Evolutionary conservation across 2,888 invertebrate species (phyloP).

Genomic region (Oasisia sp.): DNA sequence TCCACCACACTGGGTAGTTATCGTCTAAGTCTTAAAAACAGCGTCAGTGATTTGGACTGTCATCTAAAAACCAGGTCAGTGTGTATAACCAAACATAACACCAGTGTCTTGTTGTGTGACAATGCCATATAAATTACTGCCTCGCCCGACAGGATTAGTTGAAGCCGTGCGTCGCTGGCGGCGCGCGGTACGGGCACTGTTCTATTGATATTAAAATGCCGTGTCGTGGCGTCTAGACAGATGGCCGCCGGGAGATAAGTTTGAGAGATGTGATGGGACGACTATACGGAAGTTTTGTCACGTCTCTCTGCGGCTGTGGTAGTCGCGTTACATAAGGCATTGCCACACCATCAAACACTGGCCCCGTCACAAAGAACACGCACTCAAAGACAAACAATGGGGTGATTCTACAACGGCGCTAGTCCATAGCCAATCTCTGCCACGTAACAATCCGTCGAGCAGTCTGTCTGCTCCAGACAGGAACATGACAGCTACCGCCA

Average conservation of each 20-base stretch:
- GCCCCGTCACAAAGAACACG: not conserved
- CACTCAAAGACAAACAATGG: not conserved
- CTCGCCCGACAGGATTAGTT: not conserved
- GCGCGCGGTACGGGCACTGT: not conserved
- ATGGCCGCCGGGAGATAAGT: not conserved
- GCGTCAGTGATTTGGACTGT: not conserved
- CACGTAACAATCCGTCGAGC: not conserved
- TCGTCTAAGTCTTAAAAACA: not conserved
- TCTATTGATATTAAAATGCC: not conserved
- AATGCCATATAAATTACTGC: not conserved
- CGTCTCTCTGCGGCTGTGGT: not conserved
- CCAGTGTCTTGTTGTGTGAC: not conserved
- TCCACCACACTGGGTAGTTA: not conserved
- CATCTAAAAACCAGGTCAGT: not conserved
- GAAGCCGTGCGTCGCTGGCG: not conserved
- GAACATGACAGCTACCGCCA: not conserved
- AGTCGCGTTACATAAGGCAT: not conserved
- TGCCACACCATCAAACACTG: not conserved
- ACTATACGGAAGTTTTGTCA: not conserved
- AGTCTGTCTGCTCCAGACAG: not conserved
- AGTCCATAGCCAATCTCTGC: not conserved
- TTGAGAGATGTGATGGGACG: not conserved
- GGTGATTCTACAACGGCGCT: not conserved
- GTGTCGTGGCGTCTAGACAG: not conserved
- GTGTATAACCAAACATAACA: not conserved